These are phyloP conservation scores for Rugalucina vietnamica DNA, from an alignment of 2,888 invertebrate genomes.

Conservation along the genomic window DNA sequence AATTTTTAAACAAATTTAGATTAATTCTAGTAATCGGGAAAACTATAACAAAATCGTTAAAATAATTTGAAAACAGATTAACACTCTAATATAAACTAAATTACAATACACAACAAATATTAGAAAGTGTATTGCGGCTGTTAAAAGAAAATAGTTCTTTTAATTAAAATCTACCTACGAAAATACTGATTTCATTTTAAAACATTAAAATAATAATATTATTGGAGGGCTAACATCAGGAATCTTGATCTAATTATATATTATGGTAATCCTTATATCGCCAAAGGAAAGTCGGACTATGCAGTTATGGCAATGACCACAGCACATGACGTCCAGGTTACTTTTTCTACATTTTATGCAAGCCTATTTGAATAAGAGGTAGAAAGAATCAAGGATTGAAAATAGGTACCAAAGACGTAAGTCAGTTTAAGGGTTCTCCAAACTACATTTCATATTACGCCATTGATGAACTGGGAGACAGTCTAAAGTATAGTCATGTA, in stretches of 20 bases:
- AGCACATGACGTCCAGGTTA: too few species aligned
- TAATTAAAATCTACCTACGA: neutral
- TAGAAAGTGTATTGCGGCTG: conserved; percentile 40
- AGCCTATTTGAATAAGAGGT: too few species aligned
- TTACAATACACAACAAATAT: conserved; percentile 53
- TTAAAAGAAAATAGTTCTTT: conserved; percentile 35
- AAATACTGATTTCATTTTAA: neutral
- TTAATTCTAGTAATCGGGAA: conserved; percentile 27
- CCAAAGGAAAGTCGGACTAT: too few species aligned
- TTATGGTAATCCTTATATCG: neutral
- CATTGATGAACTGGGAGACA: too few species aligned
- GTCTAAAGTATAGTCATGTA: too few species aligned
- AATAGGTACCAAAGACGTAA: too few species aligned
- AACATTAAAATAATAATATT: neutral
- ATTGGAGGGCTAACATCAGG: neutral
- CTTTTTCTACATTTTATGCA: too few species aligned
- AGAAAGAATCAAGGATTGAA: too few species aligned
- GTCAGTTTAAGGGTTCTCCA: too few species aligned
- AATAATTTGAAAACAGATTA: conserved; percentile 59
- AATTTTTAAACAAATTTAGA: conserved; percentile 11
- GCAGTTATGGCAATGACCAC: too few species aligned
- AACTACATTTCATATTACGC: too few species aligned
- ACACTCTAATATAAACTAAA: conserved; percentile 20
- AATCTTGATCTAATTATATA: conserved; percentile 1
- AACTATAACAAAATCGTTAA: conserved; percentile 48